Percentiles rank a stretch among this genome's conserved stretches.
phyloP scores from a whole-genome alignment of 1,140 invertebrate species.

The Drosophila albomicans region DNA sequence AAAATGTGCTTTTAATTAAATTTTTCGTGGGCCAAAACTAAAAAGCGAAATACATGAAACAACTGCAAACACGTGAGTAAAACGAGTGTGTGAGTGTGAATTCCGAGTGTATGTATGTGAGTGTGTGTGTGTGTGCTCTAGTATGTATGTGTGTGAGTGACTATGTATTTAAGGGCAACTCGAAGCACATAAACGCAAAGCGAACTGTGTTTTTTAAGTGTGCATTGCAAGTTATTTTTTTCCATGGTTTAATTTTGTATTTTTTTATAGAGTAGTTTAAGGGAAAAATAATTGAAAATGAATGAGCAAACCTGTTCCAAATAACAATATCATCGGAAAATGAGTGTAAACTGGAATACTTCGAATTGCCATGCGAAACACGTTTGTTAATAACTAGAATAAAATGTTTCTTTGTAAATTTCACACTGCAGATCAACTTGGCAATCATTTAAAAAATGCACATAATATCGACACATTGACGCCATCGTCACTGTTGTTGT shows the following conservation, averaged over 20 bases:
- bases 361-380: background rate
- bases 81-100: background rate
- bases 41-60: slow-evolving; percentile 21
- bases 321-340: background rate
- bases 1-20: slow-evolving; percentile 60
- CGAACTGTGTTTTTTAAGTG: slow-evolving; percentile 3
- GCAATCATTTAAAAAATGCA: slow-evolving; percentile 35
- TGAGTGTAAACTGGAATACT: background rate
- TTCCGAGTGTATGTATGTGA: background rate
- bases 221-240: slow-evolving; percentile 3
- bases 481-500: background rate
- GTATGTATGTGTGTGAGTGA: background rate
- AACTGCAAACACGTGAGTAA: background rate
- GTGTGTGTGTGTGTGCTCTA: background rate
- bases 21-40: slow-evolving; percentile 25
- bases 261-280: slow-evolving; percentile 10
- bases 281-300: background rate
- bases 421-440: slow-evolving; percentile 19
- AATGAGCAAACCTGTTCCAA: background rate
- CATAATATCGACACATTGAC: slow-evolving; percentile 43
- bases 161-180: background rate
- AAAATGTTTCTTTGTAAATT: background rate
- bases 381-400: background rate
- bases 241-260: slow-evolving; percentile 1
- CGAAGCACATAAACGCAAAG: background rate